phyloP scores from a whole-genome alignment of 2,113 vertebrate species.

The Pseudopipra pipra region DNA sequence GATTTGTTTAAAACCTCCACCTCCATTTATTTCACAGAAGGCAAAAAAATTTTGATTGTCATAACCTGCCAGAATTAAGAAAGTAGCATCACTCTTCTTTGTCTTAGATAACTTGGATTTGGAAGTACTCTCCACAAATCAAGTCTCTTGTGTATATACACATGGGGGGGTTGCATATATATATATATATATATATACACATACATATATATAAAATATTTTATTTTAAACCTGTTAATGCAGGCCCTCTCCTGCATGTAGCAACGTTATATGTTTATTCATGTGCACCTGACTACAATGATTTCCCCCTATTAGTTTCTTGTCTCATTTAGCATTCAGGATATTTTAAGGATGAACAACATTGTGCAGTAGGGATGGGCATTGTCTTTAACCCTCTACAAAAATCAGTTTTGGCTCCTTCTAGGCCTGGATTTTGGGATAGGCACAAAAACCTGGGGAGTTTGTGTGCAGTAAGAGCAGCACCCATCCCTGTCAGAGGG shows the following conservation, averaged over 20 bases:
- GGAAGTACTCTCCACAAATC: background rate
- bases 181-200: background rate
- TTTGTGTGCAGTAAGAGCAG: background rate
- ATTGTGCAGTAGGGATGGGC: background rate
- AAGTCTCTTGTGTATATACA: background rate
- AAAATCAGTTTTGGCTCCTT: background rate
- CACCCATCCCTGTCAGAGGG: background rate
- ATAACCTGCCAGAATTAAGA: conserved; percentile 20
- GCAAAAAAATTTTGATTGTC: background rate
- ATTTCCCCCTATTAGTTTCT: background rate
- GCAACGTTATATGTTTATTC: background rate
- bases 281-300: background rate
- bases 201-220: background rate
- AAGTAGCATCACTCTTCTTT: background rate
- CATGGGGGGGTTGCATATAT: background rate
- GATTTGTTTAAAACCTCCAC: background rate
- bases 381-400: background rate
- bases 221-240: background rate
- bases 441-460: background rate
- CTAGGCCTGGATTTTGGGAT: background rate
- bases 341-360: background rate
- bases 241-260: background rate
- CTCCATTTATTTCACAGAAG: background rate
- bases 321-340: background rate
- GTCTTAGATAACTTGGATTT: background rate